Evolutionary conservation across 2,797 vertebrate species (phyloP), one percentile per base, ranked within the genome.

Genomic region (Acropternis orthonyx): DNA sequence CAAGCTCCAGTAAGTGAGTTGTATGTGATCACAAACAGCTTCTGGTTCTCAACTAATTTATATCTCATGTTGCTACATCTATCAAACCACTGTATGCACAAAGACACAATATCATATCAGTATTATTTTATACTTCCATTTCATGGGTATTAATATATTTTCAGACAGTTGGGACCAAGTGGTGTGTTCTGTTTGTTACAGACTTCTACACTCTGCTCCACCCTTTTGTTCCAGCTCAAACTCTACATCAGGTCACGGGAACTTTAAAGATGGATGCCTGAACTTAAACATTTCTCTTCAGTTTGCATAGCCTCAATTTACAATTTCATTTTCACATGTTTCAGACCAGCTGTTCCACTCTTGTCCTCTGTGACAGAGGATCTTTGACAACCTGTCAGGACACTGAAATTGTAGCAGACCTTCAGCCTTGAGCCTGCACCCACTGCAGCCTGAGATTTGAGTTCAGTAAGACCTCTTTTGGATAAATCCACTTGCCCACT

Each of bases 311-410:
- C 24, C 22, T 61, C 37, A 51, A 7, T 71, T 81, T 82, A n/a
- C 27, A 54, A 32, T 79, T 81, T 86, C 6, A 18, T 85, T 90
- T 46, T 73, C 0, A 0, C 1, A 0, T 43, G 37, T 84, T 89
- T 92, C 77, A 76, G 44, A 51, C 15, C 46, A 80, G 37, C 51
- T 19, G 32, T 81, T 93, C 41, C 22, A 10, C 69, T 85, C 49
- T 39, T 2, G 6, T 78, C 48, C 55, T 81, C 30, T 86, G 3
- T 28, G 34, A 61, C 55, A 63, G 76, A 73, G 36, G 26, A 66
- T 88, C 37, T 69, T 72, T 75, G 89, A 58, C 73, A 75, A 27
- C 26, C 55, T 86, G 69, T 69, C 73, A 84, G 73, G 55, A 61
- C 19, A 16, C 27, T 75, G 76, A 91, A 89, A 63, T 59, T 9